phyloP scores from a whole-genome alignment of 2,113 vertebrate genomes.

The Ptilonorhynchus violaceus region DNA sequence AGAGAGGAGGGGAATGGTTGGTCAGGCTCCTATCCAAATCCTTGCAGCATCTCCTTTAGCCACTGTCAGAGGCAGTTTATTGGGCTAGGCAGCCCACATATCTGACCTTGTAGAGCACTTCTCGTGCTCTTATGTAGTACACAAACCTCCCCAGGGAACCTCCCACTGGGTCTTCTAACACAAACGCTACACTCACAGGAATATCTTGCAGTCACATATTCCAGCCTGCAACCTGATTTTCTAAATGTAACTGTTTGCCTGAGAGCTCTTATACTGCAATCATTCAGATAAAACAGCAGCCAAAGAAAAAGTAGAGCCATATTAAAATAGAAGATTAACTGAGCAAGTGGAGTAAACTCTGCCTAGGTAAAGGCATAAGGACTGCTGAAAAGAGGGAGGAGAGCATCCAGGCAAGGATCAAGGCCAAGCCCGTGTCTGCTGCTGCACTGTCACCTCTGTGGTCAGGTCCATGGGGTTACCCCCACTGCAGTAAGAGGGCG shows the following conservation, averaged over 20 bases:
- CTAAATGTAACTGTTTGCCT: not conserved
- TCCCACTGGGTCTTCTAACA: not conserved
- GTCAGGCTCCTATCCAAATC: not conserved
- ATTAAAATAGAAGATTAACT: not conserved
- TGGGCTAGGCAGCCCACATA: not conserved
- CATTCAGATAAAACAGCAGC: not conserved
- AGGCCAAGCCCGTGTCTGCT: not conserved
- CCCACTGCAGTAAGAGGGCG: fast-evolving
- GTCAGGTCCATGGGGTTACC: not conserved
- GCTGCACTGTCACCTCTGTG: not conserved
- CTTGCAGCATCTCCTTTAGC: not conserved
- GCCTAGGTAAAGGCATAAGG: not conserved
- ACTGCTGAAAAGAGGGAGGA: not conserved
- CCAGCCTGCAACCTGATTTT: not conserved
- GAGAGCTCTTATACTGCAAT: not conserved
- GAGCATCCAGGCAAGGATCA: not conserved
- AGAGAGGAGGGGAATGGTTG: not conserved
- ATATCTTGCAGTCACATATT: not conserved
- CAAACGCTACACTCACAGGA: not conserved
- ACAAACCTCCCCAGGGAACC: not conserved
- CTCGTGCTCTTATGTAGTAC: not conserved
- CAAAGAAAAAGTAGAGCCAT: not conserved
- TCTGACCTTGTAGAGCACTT: not conserved
- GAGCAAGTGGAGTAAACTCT: not conserved
- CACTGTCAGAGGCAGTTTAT: not conserved